phyloP scores from a whole-genome alignment of 2,113 vertebrate species.

The Glareola pratincola region DNA sequence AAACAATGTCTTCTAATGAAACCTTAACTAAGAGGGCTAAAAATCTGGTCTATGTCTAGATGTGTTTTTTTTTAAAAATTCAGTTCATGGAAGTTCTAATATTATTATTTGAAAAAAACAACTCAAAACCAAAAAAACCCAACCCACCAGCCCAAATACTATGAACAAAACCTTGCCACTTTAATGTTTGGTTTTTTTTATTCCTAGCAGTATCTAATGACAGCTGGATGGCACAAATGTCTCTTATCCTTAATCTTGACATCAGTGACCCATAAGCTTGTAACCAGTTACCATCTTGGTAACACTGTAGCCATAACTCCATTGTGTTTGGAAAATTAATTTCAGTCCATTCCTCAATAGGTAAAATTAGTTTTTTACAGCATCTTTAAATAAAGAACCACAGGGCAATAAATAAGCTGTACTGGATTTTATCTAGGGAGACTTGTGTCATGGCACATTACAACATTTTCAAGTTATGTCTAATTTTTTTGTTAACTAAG shows the following conservation, averaged over 20 bases:
- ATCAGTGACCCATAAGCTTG: background rate
- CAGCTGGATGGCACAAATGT: background rate
- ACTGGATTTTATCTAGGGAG: background rate
- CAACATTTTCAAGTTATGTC: background rate
- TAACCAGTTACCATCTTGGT: background rate
- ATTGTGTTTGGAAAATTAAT: background rate
- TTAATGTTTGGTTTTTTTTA: background rate
- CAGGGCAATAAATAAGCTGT: background rate
- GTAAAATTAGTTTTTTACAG: background rate
- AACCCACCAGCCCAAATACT: background rate
- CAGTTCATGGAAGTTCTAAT: background rate
- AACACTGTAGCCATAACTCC: background rate
- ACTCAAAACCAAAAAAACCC: background rate
- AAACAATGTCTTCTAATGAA: background rate
- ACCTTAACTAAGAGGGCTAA: background rate
- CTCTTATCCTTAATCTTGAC: background rate
- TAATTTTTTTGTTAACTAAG: background rate
- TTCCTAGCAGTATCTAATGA: background rate
- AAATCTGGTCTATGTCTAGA: background rate
- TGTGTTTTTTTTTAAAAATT: background rate
- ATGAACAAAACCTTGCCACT: background rate
- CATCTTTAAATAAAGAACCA: background rate
- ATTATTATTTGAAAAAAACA: background rate
- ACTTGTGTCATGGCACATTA: background rate
- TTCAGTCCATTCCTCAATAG: background rate